These are phyloP conservation scores for Andricus curvator DNA, from an alignment of 2,888 invertebrate genomes.

Conservation along the genomic window DNA sequence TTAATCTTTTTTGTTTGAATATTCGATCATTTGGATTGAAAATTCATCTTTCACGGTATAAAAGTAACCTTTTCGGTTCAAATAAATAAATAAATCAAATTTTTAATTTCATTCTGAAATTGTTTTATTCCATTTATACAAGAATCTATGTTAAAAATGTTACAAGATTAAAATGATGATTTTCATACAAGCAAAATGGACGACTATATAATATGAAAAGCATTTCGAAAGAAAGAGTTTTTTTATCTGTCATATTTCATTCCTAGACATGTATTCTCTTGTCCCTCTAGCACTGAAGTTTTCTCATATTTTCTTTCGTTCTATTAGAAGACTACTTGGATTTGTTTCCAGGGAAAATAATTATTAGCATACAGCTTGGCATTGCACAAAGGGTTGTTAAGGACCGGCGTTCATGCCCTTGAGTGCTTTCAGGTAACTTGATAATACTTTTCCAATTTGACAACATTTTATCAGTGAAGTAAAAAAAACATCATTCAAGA, in stretches of 20 bases:
- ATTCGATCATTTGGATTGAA: too few species aligned
- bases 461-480: too few species aligned
- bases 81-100: too few species aligned
- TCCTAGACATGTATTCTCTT: slow-evolving; percentile 1
- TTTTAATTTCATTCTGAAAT: too few species aligned
- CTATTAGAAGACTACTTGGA: background rate
- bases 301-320: background rate
- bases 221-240: background rate
- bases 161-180: too few species aligned
- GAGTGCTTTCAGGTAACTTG: background rate
- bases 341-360: slow-evolving; percentile 16
- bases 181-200: too few species aligned
- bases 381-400: background rate
- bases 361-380: slow-evolving; percentile 6
- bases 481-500: background rate
- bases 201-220: background rate
- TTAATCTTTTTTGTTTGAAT: too few species aligned
- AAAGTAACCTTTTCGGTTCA: too few species aligned
- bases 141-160: too few species aligned
- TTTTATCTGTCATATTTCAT: slow-evolving; percentile 11
- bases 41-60: too few species aligned
- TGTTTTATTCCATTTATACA: too few species aligned
- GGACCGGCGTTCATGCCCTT: background rate
- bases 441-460: background rate
- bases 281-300: background rate